Conservation (phyloP, 2,888 invertebrate genomes). For the Leptopterna dolabrata region DNA sequence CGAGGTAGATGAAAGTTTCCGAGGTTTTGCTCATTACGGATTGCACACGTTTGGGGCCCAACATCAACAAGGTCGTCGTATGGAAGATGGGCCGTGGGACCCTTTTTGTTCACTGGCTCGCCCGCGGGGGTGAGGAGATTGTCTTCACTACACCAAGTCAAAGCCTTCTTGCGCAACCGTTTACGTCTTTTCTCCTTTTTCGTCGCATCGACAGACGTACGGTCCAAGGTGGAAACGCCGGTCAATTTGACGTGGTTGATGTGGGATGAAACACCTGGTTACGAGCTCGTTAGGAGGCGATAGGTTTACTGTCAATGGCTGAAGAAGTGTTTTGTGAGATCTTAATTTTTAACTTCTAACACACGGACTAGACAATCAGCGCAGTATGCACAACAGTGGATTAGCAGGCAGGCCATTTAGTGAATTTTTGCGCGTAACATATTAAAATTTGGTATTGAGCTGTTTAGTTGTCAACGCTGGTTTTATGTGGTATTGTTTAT, state of each 20-base stretch:
- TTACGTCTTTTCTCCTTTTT: neutral
- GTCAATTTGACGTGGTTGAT: neutral
- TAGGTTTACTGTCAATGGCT: neutral
- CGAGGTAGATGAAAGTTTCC: neutral
- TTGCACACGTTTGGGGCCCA: neutral
- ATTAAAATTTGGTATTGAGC: too few species aligned
- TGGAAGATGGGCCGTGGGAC: neutral
- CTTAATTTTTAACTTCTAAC: too few species aligned
- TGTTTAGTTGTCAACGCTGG: too few species aligned
- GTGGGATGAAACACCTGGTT: neutral
- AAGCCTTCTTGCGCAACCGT: neutral
- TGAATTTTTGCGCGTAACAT: too few species aligned
- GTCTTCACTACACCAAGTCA: neutral
- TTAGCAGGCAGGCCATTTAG: too few species aligned
- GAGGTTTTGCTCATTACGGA: neutral
- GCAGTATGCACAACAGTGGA: too few species aligned
- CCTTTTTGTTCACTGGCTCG: neutral
- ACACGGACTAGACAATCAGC: too few species aligned
- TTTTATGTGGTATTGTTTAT: too few species aligned
- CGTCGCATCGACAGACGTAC: neutral
- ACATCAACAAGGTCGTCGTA: neutral
- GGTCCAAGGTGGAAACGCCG: neutral
- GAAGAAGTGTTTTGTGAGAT: too few species aligned
- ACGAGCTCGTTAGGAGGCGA: neutral
- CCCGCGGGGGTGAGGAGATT: neutral